These are phyloP conservation scores for Nomada goodeniana DNA, from an alignment of 2,888 invertebrate species.

Conservation along the genomic window DNA sequence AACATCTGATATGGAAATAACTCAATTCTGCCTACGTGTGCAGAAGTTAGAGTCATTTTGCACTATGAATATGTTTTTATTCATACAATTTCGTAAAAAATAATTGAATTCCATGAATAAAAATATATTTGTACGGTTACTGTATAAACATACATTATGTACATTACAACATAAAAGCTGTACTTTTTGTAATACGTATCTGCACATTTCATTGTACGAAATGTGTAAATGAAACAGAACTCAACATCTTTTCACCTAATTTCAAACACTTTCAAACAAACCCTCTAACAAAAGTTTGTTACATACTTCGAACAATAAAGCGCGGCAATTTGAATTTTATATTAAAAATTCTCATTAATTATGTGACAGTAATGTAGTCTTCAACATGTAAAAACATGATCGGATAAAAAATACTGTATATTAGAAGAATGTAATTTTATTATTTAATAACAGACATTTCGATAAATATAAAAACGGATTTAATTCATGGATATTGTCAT, in stretches of 20 bases:
- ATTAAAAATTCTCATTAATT: constrained; percentile 8
- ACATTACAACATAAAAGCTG: constrained; percentile 25
- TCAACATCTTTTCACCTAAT: constrained; percentile 5
- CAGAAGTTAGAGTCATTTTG: not conserved
- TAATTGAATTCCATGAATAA: constrained; percentile 26
- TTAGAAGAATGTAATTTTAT: constrained; percentile 22
- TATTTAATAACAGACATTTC: constrained; percentile 9
- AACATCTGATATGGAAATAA: constrained; percentile 40
- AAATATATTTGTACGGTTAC: constrained; percentile 38
- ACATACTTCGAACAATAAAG: constrained; percentile 16
- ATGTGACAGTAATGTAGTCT: too few relatives aligned
- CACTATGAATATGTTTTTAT: constrained; percentile 48
- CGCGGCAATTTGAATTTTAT: not conserved
- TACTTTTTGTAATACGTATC: constrained; percentile 24
- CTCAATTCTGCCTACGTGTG: constrained; percentile 25
- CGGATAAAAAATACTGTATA: constrained; percentile 11
- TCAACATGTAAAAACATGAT: constrained; percentile 4
- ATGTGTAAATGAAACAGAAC: constrained; percentile 23
- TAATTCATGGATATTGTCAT: not conserved
- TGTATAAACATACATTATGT: constrained; percentile 28
- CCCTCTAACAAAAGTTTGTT: not conserved
- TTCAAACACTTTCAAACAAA: not conserved
- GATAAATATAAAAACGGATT: constrained; percentile 7
- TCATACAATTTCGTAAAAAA: constrained; percentile 17
- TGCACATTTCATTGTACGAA: constrained; percentile 13